phyloP scores from a whole-genome alignment of 2,888 invertebrate genomes.

The Itoplectis maculator region DNA sequence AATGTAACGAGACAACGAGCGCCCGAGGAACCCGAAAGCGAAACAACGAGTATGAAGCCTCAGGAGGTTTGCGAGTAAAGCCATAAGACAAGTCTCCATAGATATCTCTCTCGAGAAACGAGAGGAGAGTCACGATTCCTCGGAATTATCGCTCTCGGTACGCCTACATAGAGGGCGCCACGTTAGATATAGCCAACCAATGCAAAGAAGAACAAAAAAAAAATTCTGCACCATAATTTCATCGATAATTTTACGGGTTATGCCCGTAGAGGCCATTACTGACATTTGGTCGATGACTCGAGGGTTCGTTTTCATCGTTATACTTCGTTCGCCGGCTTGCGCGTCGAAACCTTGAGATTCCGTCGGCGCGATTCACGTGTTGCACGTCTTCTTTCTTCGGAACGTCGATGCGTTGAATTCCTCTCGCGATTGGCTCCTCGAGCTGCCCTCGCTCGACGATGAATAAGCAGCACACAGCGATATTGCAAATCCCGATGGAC shows the following conservation, averaged over 20 bases:
- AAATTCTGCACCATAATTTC: conserved; percentile 71
- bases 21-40: neutral
- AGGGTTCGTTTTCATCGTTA: conserved; percentile 24
- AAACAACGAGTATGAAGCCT: neutral
- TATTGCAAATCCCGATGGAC: conserved; percentile 2
- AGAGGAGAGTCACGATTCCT: conserved; percentile 66
- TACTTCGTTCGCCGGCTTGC: neutral
- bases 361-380: too few relatives aligned
- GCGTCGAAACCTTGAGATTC: conserved; percentile 25
- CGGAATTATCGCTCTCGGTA: conserved; percentile 70
- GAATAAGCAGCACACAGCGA: too few relatives aligned
- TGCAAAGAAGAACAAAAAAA: conserved; percentile 44
- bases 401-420: conserved; percentile 31
- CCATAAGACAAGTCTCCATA: conserved; percentile 15
- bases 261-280: conserved; percentile 55
- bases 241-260: conserved; percentile 71
- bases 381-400: conserved; percentile 16
- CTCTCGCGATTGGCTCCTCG: conserved; percentile 12
- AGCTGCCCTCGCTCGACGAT: too few relatives aligned
- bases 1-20: neutral
- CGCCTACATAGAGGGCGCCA: conserved; percentile 66
- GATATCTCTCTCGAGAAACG: conserved; percentile 64
- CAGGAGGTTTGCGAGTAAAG: conserved; percentile 61
- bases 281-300: conserved; percentile 51
- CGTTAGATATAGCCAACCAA: conserved; percentile 12